Percentiles rank a stretch among this genome's conserved stretches.
phyloP scores from a whole-genome alignment of 2,113 vertebrate species.

The Mormyrus iriodes region DNA sequence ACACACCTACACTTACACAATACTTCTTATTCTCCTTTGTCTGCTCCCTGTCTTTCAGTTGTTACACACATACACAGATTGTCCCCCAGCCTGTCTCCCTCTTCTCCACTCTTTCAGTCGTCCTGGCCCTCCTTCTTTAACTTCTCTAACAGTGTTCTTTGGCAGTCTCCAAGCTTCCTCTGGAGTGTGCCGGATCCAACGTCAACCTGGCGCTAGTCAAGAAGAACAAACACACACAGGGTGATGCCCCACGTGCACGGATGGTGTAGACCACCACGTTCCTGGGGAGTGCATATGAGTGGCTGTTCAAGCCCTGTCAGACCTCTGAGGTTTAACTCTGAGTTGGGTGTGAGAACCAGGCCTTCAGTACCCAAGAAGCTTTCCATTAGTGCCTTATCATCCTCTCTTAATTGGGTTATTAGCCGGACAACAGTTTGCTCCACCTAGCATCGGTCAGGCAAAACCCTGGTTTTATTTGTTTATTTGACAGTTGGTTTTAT shows the following conservation, averaged over 20 bases:
- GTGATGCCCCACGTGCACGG: background rate
- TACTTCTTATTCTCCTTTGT: background rate
- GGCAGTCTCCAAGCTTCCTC: conserved; percentile 28
- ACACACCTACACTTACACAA: background rate
- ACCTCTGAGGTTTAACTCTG: background rate
- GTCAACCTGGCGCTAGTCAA: conserved; percentile 1
- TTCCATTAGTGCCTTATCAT: background rate
- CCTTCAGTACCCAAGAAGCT: background rate
- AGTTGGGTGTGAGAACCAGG: background rate
- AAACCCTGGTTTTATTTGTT: too few relatives aligned
- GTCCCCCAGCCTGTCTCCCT: background rate
- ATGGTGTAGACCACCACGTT: background rate
- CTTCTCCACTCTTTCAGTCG: background rate
- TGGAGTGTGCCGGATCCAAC: conserved; percentile 23
- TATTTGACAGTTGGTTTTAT: too few relatives aligned
- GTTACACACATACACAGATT: background rate
- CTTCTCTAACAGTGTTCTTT: conserved; percentile 30
- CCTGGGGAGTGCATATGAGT: background rate
- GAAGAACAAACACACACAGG: background rate
- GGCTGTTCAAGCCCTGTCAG: background rate
- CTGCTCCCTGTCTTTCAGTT: background rate
- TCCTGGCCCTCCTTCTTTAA: conserved; percentile 24
- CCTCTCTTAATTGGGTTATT: background rate
- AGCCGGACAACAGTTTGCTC: background rate
- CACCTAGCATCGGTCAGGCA: too few relatives aligned